Conservation (phyloP, 2,113 vertebrate species). For the Asarcornis scutulata region DNA sequence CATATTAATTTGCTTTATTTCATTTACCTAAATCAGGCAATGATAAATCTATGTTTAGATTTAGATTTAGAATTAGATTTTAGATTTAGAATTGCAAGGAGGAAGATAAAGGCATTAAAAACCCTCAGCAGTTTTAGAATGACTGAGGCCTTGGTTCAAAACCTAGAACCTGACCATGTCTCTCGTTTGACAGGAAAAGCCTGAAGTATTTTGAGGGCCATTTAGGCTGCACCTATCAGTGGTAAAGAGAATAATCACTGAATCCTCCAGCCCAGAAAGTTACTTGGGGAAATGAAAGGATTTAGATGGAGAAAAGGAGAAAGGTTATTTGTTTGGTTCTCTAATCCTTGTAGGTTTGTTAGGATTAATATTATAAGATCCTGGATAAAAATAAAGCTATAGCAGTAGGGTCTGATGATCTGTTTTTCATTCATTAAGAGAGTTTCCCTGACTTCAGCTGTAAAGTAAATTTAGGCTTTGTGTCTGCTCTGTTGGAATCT, state of each 20-base stretch:
- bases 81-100: not conserved
- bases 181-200: not conserved
- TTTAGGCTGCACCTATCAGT: not conserved
- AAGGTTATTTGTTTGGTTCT: not conserved
- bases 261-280: not conserved
- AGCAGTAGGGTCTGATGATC: not conserved
- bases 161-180: not conserved
- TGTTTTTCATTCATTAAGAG: not conserved
- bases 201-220: not conserved
- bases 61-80: not conserved
- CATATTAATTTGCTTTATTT: conserved; percentile 7
- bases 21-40: conserved; percentile 13
- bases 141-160: not conserved
- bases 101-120: not conserved
- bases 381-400: conserved; percentile 1
- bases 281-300: not conserved
- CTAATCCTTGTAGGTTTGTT: not conserved
- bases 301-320: not conserved
- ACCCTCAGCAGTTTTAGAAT: not conserved
- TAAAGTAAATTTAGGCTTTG: conserved; percentile 4
- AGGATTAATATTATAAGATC: not conserved
- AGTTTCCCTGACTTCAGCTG: not conserved
- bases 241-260: not conserved
- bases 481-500: conserved; percentile 8
- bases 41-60: not conserved